Evolutionary conservation across 2,113 vertebrate genomes (phyloP).

Genomic region (Lophius piscatorius): DNA sequence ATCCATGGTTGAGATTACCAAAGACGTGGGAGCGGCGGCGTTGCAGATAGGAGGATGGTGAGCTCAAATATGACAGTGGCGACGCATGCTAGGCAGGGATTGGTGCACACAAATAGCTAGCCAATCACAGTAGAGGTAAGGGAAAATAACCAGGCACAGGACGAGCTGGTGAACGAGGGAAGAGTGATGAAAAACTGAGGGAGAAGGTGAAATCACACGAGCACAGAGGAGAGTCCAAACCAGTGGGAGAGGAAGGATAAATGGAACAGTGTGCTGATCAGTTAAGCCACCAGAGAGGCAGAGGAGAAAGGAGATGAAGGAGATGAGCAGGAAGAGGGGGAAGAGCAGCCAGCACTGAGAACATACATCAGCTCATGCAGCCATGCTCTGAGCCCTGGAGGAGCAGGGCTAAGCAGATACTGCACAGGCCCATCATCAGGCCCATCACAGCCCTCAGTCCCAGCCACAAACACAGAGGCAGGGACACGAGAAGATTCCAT

Average conservation of each 20-base stretch:
- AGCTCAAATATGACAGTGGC: constrained; percentile 59
- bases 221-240: constrained; percentile 46
- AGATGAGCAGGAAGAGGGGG: constrained; percentile 60
- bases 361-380: constrained; percentile 60
- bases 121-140: constrained; percentile 74
- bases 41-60: constrained; percentile 47
- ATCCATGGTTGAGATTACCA: constrained; percentile 70
- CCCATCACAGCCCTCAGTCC: constrained; percentile 36
- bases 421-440: constrained; percentile 54
- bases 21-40: constrained; percentile 56
- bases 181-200: constrained; percentile 70
- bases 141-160: constrained; percentile 66
- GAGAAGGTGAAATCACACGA: constrained; percentile 71
- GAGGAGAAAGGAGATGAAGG: constrained; percentile 36
- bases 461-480: constrained; percentile 28
- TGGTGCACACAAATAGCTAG: constrained; percentile 80
- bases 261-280: constrained; percentile 39
- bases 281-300: constrained; percentile 55
- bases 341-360: constrained; percentile 52
- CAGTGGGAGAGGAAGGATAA: constrained; percentile 46
- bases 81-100: constrained; percentile 53
- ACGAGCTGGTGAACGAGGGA: constrained; percentile 67
- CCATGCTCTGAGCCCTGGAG: constrained; percentile 72
- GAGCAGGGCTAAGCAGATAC: constrained; percentile 54
- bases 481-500: constrained; percentile 30